Evolutionary conservation across 2,797 vertebrate genomes (phyloP), one percentile per base, ranked within the genome.

Genomic region (Siniperca scherzeri): DNA sequence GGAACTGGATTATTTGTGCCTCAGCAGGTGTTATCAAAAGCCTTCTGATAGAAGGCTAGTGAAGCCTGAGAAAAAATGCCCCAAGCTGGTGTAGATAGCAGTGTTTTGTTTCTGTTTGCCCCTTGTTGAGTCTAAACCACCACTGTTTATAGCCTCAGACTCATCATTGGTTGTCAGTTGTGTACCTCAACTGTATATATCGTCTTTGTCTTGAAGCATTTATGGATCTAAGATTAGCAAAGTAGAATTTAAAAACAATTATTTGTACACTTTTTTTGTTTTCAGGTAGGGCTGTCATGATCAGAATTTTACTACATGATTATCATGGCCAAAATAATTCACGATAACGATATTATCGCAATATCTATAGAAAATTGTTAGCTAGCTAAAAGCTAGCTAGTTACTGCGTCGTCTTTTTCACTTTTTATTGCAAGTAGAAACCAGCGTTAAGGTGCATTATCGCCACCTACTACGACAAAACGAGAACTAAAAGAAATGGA

Each of bases 61-160:
- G 30, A 52, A 25, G 27, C 1, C 7, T 40, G 46, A 78, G 56
- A 65, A 57, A 6, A 33, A 11, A 65, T n/a, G 25, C 17, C 7
- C 17, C 7, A 3, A 22, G 36, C 22, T 76, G n/a, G 21, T 80
- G n/a, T 9, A 38, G 33, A 57, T 11, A 11, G 48, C 17, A n/a
- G 5, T 36, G 48, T 67, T 80, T 57, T n/a, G 4, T 68, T 36
- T 40, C 6, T 44, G 3, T 61, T 70, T 27, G 1, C 7, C 5
- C 3, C 12, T 59, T 59, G 57, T 50, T 83, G 46, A 79, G 42
- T 74, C 11, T 67, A 76, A 71, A 36, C 11, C 25, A 56, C 11
- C 6, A 9, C 21, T 74, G 19, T 77, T 72, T 56, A 40, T 61
- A n/a, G 66, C n/a, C 12, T 50, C 11, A 27, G 16, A 55, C 46